Conservation (phyloP, 2,113 vertebrate species). For the Mus pahari region DNA sequence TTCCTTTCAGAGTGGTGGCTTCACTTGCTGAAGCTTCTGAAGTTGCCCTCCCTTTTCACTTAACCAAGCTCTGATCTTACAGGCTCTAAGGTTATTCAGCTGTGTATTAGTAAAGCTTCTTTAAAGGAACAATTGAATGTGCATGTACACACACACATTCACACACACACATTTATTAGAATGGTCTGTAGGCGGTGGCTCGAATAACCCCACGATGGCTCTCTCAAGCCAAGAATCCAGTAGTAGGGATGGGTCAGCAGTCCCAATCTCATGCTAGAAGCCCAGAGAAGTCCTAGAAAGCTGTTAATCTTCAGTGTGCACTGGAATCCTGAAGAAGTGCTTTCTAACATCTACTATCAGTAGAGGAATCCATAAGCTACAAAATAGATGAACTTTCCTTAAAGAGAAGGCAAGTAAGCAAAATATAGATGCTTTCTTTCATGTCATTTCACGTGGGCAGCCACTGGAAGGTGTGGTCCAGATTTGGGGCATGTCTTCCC, state of each 20-base stretch:
- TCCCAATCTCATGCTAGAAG: not conserved
- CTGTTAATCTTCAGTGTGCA: not conserved
- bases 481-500: not conserved
- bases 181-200: not conserved
- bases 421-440: not conserved
- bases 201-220: not conserved
- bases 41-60: not conserved
- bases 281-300: not conserved
- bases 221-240: not conserved
- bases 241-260: not conserved
- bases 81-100: not conserved
- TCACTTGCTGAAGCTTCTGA: not conserved
- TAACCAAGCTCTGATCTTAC: not conserved
- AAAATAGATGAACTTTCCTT: not conserved
- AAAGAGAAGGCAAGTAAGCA: not conserved
- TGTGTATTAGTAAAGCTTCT: not conserved
- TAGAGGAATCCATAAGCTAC: not conserved
- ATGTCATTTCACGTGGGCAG: not conserved
- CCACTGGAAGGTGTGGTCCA: not conserved
- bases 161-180: not conserved
- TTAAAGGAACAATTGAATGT: not conserved
- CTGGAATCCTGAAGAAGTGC: not conserved
- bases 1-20: not conserved
- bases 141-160: not conserved
- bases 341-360: not conserved